Percentiles rank a stretch among this genome's conserved stretches.
Conservation (phyloP, 2,797 vertebrate genomes). For the Sebastes nivosus region DNA sequence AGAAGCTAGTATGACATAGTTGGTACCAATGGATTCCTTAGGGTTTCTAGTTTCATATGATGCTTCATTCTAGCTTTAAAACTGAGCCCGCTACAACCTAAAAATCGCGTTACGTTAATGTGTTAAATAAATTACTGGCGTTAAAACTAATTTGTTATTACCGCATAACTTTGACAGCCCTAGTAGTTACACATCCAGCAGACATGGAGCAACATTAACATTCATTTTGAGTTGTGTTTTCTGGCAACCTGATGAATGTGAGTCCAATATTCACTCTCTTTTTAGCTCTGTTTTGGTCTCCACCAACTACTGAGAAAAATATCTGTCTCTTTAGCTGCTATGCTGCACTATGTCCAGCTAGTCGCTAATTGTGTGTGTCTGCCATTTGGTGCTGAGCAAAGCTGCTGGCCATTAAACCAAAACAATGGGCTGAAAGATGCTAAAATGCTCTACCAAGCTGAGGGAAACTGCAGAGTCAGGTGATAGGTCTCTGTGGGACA, state of each 20-base stretch:
- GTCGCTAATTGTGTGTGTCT: background rate
- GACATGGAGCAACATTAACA: background rate
- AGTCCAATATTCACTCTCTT: no score
- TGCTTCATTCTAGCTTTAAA: no score
- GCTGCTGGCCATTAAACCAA: background rate
- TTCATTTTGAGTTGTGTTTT: background rate
- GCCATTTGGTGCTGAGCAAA: no score
- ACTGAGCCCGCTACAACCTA: no score
- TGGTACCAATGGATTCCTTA: no score
- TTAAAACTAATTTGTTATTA: no score
- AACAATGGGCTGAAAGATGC: background rate
- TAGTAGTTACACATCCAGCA: no score
- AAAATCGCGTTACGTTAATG: no score
- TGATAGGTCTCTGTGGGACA: background rate
- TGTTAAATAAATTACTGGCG: no score
- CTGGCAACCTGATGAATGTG: background rate
- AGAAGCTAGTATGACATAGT: fast-evolving
- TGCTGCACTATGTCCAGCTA: background rate
- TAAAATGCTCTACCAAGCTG: background rate
- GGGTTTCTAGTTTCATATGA: no score
- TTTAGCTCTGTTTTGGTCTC: background rate
- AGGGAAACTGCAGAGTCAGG: background rate
- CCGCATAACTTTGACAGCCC: no score
- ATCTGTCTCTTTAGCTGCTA: background rate
- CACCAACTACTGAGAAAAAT: no score